These are phyloP conservation scores for Ceyx melanurus DNA, from an alignment of 2,113 vertebrate genomes.

Conservation along the genomic window DNA sequence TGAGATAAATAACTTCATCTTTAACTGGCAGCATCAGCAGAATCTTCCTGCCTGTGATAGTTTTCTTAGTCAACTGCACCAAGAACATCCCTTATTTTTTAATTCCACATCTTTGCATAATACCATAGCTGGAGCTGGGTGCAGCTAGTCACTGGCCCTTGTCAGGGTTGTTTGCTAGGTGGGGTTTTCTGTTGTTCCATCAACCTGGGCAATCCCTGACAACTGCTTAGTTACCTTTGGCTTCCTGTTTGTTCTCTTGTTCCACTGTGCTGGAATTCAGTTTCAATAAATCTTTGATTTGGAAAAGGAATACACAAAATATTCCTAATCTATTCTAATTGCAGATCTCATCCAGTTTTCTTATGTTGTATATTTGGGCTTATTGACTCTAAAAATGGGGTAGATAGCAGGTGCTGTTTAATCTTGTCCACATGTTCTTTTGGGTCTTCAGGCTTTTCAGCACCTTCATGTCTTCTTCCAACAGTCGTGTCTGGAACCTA, in stretches of 20 bases:
- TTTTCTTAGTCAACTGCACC: neutral
- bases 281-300: neutral
- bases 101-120: neutral
- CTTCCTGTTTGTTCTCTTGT: neutral
- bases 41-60: rapidly evolving
- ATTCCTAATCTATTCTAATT: neutral
- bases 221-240: neutral
- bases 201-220: neutral
- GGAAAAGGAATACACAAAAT: neutral
- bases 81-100: neutral
- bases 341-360: neutral
- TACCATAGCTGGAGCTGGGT: neutral
- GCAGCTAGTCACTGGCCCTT: neutral
- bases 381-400: neutral
- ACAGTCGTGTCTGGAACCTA: neutral
- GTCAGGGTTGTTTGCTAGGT: neutral
- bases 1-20: neutral
- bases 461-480: neutral
- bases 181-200: neutral
- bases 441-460: neutral
- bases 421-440: neutral
- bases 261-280: neutral
- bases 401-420: neutral
- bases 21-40: neutral
- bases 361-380: neutral